phyloP scores from a whole-genome alignment of 2,888 invertebrate species.

The Limnephilus auricula region DNA sequence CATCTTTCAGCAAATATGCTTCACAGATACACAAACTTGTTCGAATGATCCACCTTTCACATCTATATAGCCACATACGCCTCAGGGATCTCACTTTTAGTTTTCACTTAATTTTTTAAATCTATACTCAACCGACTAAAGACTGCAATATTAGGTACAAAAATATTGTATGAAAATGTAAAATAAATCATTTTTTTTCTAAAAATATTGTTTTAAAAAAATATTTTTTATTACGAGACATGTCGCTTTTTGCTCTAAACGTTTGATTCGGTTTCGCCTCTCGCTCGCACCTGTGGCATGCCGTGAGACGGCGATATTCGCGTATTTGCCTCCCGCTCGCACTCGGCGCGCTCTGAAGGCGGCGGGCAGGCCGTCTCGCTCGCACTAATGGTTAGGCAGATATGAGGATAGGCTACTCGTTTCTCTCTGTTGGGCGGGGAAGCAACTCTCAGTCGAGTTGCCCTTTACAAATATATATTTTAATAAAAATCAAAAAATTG shows the following conservation, averaged over 20 bases:
- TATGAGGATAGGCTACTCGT: slow-evolving; percentile 69
- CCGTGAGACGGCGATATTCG: slow-evolving; percentile 57
- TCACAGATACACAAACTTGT: not conserved
- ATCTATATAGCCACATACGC: not conserved
- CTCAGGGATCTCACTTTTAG: not conserved
- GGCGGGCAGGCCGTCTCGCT: slow-evolving; percentile 68
- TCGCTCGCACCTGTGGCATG: slow-evolving; percentile 66
- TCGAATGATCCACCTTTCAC: not conserved
- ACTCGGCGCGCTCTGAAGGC: slow-evolving; percentile 73
- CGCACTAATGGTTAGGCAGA: slow-evolving; percentile 66
- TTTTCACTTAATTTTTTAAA: not conserved
- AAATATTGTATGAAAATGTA: not conserved
- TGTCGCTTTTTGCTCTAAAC: not conserved
- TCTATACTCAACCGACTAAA: not conserved
- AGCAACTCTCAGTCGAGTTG: slow-evolving; percentile 63
- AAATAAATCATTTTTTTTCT: not conserved
- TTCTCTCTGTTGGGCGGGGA: slow-evolving; percentile 70
- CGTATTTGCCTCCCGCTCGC: slow-evolving; percentile 67
- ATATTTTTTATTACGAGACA: not conserved
- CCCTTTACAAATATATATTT: not conserved
- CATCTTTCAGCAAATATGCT: not conserved
- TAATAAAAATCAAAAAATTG: not conserved
- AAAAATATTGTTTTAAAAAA: not conserved
- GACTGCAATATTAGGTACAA: not conserved
- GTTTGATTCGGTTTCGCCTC: slow-evolving; percentile 31